Base-by-base conservation (phyloP, 2,113 vertebrate genomes). In the Tragelaphus scriptus region DNA sequence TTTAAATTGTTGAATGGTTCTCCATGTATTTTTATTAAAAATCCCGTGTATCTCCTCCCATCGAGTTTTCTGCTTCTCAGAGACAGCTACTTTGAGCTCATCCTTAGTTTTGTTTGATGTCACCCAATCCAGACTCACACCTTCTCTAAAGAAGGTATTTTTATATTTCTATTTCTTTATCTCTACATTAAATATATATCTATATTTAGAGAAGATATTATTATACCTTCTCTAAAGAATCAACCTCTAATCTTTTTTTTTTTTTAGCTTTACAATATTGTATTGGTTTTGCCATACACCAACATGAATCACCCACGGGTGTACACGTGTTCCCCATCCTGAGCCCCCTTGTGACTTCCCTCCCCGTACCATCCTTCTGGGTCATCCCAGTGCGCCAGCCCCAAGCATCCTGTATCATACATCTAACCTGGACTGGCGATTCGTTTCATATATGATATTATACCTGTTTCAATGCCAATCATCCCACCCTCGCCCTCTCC, bases 61-160 rank as follows among this genome's bases (percentile, higher is more conserved):
- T 85, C 40, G 89, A 61, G 61, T 86, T 91, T 97, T 97, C 68
- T 82, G n/a, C 82, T 93, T 95, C 53, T 47, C 32, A 85, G 23
- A 91, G 44, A 65, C 15, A 95, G 30, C 36, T 89, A 14, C 63
- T 88, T 94, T 71, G 56, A 91, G 32, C 8, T 96, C 40, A 55
- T 49, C 65, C 12, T 82, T 87, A 36, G 19, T 56, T 96, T 53
- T 79, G 12, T 71, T 91, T 90, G 28, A 17, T 61, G 32, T 89
- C 19, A 19, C 7, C 7, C 19, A 56, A 5, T 95, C 49, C 13
- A 92, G 28, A 53, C 32, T 75, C 3, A 56, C 21, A 56, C 53
- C 81, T 84, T 84, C 81, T 26, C 53, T 56, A 25, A 56, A 82
- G 80, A 82, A 55, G 51, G 81, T 55, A 56, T 56, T 84, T 36